phyloP scores from a whole-genome alignment of 2,113 vertebrate species.

The Globicephala melas region DNA sequence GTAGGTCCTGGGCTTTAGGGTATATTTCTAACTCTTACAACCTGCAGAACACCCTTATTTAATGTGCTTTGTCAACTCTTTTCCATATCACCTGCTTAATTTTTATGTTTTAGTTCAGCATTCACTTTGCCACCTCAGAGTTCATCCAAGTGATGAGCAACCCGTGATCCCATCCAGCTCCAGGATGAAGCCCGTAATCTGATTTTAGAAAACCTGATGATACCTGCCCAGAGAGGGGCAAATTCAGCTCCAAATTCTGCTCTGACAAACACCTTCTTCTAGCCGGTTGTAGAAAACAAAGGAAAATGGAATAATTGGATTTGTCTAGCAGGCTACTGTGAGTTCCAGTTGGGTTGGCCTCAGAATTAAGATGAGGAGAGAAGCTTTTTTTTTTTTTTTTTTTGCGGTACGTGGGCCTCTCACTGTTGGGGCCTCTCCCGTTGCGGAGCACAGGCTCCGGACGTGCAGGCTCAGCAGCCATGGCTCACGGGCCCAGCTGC shows the following conservation, averaged over 20 bases:
- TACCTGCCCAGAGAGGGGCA: not conserved
- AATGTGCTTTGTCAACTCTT: not conserved
- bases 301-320: not conserved
- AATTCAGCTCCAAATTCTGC: not conserved
- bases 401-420: no score
- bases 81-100: not conserved
- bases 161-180: not conserved
- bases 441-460: no score
- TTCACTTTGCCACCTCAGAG: not conserved
- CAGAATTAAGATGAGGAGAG: not conserved
- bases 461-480: no score
- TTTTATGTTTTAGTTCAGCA: conserved; percentile 25
- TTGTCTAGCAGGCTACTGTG: not conserved
- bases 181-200: conserved; percentile 1
- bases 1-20: not conserved
- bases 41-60: not conserved
- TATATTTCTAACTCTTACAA: conserved; percentile 18
- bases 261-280: not conserved
- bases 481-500: no score
- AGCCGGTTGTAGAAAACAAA: not conserved
- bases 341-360: conserved; percentile 7
- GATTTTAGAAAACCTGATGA: not conserved
- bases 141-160: not conserved
- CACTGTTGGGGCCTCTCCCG: no score
- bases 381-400: not conserved